Conservation (phyloP, 2,888 invertebrate genomes). For the Thelaira solivaga region DNA sequence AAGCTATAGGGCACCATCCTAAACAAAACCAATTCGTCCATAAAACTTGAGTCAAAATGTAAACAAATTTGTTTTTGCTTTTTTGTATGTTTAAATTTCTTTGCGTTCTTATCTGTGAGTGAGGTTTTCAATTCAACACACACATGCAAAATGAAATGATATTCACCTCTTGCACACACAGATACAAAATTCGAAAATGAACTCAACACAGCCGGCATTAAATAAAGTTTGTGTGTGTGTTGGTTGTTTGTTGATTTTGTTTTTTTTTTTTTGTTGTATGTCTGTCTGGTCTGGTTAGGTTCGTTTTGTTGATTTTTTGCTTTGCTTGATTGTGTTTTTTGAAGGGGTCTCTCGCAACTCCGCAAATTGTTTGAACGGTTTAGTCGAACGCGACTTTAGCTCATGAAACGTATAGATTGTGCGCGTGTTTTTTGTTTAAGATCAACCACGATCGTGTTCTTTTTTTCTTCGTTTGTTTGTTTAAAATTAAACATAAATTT, state of each 20-base stretch:
- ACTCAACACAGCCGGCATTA: conserved; percentile 59
- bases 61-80: conserved; percentile 11
- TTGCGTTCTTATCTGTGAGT: conserved; percentile 38
- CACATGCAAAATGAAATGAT: neutral
- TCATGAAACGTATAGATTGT: conserved; percentile 40
- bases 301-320: conserved; percentile 24
- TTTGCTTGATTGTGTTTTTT: conserved; percentile 45
- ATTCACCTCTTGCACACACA: conserved; percentile 38
- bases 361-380: conserved; percentile 61
- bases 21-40: neutral
- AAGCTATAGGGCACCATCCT: neutral
- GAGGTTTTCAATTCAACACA: conserved; percentile 33
- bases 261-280: conserved; percentile 24
- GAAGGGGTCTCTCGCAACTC: conserved; percentile 58
- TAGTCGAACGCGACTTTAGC: conserved; percentile 67
- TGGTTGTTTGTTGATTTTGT: conserved; percentile 22
- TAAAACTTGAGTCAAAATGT: conserved; percentile 42
- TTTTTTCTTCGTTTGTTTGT: neutral
- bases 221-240: conserved; percentile 20
- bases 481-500: too few species aligned
- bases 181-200: conserved; percentile 29
- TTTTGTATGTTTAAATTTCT: conserved; percentile 25
- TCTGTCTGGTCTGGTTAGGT: conserved; percentile 20
- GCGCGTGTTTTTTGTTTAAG: conserved; percentile 22
- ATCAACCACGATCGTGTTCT: neutral